A percentile compares a stretch with the other conserved stretches of the same genome.
phyloP scores from a whole-genome alignment of 2,113 vertebrate species.

The Calypte anna region DNA sequence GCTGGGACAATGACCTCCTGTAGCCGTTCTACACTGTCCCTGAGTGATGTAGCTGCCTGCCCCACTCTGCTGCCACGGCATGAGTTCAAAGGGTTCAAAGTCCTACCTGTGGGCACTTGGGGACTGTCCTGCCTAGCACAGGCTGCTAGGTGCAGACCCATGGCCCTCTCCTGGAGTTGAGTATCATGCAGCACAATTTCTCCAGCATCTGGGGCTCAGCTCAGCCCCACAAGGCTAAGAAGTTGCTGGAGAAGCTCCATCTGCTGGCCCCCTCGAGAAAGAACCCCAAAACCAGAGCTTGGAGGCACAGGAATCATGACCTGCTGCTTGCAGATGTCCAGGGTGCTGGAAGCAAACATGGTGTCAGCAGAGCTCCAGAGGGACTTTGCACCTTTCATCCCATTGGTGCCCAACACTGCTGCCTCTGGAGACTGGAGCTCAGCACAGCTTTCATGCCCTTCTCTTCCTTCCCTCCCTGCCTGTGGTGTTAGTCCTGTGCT shows the following conservation, averaged over 20 bases:
- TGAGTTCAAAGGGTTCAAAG: background rate
- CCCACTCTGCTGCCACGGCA: background rate
- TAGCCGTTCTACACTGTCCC: background rate
- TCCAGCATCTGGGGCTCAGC: background rate
- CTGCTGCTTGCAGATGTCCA: background rate
- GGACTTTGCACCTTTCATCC: conserved; percentile 28
- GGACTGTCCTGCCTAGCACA: background rate
- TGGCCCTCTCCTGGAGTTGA: background rate
- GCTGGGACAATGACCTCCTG: background rate
- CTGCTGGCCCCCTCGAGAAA: background rate
- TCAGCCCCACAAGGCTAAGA: background rate
- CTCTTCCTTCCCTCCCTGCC: background rate
- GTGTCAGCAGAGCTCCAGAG: background rate
- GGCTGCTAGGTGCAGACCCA: background rate
- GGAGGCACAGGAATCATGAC: background rate
- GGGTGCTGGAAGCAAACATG: background rate
- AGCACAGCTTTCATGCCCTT: background rate
- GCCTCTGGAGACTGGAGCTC: background rate
- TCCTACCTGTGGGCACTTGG: background rate
- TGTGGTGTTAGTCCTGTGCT: background rate
- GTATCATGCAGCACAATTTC: background rate
- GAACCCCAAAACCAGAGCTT: background rate
- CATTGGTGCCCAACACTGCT: background rate
- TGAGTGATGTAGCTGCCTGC: background rate
- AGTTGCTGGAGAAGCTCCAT: background rate